These are phyloP conservation scores for Hydrochoerus hydrochaeris DNA, from an alignment of 2,113 vertebrate species.

Conservation along the genomic window DNA sequence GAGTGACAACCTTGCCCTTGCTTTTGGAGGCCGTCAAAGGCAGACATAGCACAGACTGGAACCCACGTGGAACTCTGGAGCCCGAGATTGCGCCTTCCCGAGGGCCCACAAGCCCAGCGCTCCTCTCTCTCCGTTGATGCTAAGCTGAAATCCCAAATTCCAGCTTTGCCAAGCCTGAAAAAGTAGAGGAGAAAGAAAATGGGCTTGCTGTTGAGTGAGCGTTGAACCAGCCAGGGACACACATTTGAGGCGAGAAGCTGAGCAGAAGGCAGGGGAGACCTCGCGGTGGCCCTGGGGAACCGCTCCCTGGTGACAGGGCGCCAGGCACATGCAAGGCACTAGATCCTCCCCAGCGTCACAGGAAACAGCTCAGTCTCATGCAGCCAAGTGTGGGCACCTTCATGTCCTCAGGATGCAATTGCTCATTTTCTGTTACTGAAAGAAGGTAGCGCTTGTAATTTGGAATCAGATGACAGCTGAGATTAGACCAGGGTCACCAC, in stretches of 20 bases:
- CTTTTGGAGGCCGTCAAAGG: background rate
- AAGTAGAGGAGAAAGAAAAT: background rate
- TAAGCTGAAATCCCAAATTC: background rate
- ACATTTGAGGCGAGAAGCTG: accelerated
- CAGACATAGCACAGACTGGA: background rate
- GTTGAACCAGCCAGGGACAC: background rate
- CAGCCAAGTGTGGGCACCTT: too few species aligned
- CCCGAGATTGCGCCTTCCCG: background rate
- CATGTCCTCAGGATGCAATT: background rate
- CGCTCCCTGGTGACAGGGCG: too few species aligned
- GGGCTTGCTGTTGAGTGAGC: background rate
- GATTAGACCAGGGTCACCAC: background rate
- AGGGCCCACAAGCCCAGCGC: background rate
- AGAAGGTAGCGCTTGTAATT: background rate
- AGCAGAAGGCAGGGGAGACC: background rate
- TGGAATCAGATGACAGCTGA: background rate
- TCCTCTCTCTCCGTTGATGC: background rate
- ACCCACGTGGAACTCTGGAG: background rate
- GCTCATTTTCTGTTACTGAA: background rate
- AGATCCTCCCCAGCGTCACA: background rate
- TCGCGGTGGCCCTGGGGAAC: background rate
- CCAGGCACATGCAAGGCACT: background rate
- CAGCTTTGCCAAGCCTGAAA: background rate
- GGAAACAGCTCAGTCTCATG: background rate
- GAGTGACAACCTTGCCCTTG: background rate